Percentiles rank a stretch among this genome's conserved stretches.
phyloP scores from a whole-genome alignment of 2,888 invertebrate species.

The Clepsis dumicolana region DNA sequence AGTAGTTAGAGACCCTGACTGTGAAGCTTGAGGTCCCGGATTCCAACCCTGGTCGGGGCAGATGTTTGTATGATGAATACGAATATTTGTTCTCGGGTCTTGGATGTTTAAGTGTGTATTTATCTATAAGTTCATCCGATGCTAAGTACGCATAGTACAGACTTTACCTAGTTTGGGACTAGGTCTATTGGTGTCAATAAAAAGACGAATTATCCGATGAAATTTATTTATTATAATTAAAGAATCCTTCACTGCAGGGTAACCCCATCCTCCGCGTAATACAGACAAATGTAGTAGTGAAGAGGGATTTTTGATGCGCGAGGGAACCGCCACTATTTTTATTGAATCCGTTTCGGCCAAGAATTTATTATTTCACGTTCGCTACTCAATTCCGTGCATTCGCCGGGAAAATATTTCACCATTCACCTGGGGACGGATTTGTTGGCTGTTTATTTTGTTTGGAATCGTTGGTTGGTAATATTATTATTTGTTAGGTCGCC shows the following conservation, averaged over 20 bases:
- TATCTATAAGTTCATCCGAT: no score
- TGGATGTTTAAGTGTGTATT: no score
- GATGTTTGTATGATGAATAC: no score
- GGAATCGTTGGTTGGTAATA: not conserved
- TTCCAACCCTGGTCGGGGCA: no score
- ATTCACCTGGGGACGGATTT: conserved; percentile 42
- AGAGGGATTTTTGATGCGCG: conserved; percentile 50
- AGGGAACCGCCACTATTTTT: conserved; percentile 53
- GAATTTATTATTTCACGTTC: conserved; percentile 55
- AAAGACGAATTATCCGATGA: no score
- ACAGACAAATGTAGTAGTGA: conserved; percentile 53
- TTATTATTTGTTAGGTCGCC: no score
- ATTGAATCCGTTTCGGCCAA: conserved; percentile 54
- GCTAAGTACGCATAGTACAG: no score
- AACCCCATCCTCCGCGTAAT: conserved; percentile 56
- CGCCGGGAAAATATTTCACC: conserved; percentile 33
- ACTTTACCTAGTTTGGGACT: no score
- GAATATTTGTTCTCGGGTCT: no score
- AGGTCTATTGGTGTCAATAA: no score
- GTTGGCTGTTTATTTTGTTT: conserved; percentile 37
- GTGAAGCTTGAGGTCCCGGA: no score
- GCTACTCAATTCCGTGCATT: conserved; percentile 46
- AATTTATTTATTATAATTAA: not conserved
- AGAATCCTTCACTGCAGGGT: conserved; percentile 44
- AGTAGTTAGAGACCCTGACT: no score